Evolutionary conservation across 2,797 vertebrate species (phyloP).

Genomic region (Rachycentron canadum): DNA sequence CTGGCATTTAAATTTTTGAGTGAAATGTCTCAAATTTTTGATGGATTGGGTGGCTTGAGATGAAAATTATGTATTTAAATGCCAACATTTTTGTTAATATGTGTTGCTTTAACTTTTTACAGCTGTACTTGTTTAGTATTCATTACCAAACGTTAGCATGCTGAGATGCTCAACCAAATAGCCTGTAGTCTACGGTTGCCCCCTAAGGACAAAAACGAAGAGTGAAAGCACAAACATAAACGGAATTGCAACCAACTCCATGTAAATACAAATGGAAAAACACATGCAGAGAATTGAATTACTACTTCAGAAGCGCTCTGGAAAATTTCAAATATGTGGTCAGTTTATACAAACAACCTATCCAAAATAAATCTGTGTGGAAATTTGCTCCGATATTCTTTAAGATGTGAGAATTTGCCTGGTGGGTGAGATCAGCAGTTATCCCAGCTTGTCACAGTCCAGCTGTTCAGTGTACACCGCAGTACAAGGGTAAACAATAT

Average conservation of each 20-base stretch:
- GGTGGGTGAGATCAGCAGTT: too few relatives aligned
- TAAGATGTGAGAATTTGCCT: neutral
- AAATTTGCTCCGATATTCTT: too few relatives aligned
- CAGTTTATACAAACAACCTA: too few relatives aligned
- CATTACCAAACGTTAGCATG: neutral
- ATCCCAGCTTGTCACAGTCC: too few relatives aligned
- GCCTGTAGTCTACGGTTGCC: neutral
- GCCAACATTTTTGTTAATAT: too few relatives aligned
- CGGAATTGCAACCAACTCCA: neutral
- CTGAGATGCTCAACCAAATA: neutral
- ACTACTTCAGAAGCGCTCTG: too few relatives aligned
- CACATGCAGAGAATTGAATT: neutral
- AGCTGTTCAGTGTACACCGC: too few relatives aligned
- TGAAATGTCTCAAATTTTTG: neutral
- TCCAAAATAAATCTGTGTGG: neutral
- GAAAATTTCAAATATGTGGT: too few relatives aligned
- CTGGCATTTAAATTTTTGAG: too few relatives aligned
- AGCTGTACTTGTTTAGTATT: neutral
- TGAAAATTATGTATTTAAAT: neutral
- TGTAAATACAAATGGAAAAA: neutral
- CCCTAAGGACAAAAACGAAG: neutral
- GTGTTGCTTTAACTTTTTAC: too few relatives aligned
- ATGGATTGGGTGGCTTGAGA: neutral
- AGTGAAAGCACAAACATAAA: neutral
- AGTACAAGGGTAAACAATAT: too few relatives aligned